These are phyloP conservation scores for human (Homo sapiens) DNA, from an alignment of 2,113 vertebrate genomes.

Conservation along the genomic window DNA sequence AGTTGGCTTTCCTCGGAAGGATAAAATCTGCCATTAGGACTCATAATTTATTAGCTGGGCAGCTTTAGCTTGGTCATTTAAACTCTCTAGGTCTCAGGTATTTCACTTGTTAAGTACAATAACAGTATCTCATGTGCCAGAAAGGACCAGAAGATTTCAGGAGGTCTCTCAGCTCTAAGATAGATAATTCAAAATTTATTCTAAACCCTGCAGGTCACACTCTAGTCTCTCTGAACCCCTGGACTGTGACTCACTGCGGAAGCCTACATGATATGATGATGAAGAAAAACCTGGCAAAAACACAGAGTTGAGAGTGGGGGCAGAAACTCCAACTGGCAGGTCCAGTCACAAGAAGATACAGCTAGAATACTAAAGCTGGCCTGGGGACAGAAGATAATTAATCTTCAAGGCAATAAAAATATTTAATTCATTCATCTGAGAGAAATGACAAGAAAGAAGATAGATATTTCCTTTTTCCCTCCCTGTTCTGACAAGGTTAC, in stretches of 20 bases:
- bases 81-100: neutral
- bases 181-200: neutral
- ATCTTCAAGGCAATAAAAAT: slow-evolving; percentile 78
- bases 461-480: slow-evolving; percentile 63
- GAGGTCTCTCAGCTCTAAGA: neutral
- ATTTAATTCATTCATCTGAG: slow-evolving; percentile 74
- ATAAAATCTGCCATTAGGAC: neutral
- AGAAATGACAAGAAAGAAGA: slow-evolving; percentile 70
- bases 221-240: neutral
- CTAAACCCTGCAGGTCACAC: neutral
- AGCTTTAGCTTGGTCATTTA: slow-evolving; percentile 16
- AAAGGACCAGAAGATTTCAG: slow-evolving; percentile 29
- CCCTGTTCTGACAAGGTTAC: slow-evolving; percentile 61
- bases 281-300: slow-evolving; percentile 12
- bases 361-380: slow-evolving; percentile 66
- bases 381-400: slow-evolving; percentile 67
- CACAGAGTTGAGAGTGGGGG: neutral
- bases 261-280: neutral
- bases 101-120: slow-evolving; percentile 27
- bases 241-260: slow-evolving; percentile 15
- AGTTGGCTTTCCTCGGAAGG: neutral
- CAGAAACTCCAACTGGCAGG: slow-evolving; percentile 44
- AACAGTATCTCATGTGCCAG: neutral
- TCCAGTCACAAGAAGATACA: slow-evolving; percentile 46
- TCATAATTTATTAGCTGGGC: slow-evolving; percentile 16